These are phyloP conservation scores for Cassiopea xamachana DNA, from an alignment of 30 jellyfish, hydroid and myxozoan species.

Conservation along the genomic window DNA sequence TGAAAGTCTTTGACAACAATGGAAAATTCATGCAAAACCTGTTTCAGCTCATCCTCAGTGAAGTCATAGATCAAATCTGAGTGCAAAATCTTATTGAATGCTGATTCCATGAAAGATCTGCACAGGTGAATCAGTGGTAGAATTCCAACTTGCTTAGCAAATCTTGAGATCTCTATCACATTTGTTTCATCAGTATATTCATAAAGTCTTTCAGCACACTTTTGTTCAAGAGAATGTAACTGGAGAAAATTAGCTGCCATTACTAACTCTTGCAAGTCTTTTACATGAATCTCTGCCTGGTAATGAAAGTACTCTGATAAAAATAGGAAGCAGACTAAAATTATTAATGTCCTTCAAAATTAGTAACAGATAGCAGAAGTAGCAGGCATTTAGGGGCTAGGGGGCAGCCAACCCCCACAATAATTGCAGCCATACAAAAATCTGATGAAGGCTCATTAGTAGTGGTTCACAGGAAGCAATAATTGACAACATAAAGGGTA, in stretches of 20 bases:
- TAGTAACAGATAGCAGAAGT: not conserved
- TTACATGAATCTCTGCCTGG: constrained; percentile 31
- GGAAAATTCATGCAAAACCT: not conserved
- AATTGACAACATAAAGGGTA: too few relatives aligned
- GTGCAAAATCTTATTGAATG: not conserved
- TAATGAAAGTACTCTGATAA: not conserved
- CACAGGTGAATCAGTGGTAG: not conserved
- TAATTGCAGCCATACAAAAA: not conserved
- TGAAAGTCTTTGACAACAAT: not conserved
- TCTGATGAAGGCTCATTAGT: too few relatives aligned
- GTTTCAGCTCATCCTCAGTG: not conserved
- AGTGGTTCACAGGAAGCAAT: too few relatives aligned
- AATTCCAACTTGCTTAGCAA: constrained; percentile 43
- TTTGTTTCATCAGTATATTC: constrained; percentile 43
- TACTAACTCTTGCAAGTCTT: constrained; percentile 30
- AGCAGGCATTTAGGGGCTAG: not conserved
- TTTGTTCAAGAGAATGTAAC: constrained; percentile 38
- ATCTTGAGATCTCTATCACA: constrained; percentile 3
- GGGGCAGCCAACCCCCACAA: not conserved
- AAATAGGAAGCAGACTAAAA: too few relatives aligned
- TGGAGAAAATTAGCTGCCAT: constrained; percentile 62
- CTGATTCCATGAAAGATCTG: not conserved
- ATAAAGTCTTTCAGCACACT: constrained; percentile 31
- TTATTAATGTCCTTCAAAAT: too few relatives aligned
- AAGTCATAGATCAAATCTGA: constrained; percentile 1